phyloP scores from a whole-genome alignment of 2,888 invertebrate species.

The Drosophila tripunctata region DNA sequence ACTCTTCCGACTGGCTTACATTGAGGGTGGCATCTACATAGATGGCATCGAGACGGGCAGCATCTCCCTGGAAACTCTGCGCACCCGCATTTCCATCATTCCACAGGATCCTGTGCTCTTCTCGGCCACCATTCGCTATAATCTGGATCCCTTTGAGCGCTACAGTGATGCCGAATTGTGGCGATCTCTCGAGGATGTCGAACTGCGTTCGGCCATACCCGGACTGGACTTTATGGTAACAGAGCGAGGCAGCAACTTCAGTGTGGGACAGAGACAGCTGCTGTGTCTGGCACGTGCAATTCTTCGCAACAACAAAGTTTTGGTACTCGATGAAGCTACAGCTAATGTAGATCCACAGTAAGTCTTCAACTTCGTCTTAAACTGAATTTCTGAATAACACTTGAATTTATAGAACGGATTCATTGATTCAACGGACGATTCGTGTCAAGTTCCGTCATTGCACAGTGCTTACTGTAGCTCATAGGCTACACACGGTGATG shows the following conservation, averaged over 20 bases:
- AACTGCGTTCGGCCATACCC: constrained; percentile 85
- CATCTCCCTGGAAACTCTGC: constrained; percentile 85
- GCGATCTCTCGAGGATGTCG: constrained; percentile 83
- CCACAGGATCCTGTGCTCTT: constrained; percentile 86
- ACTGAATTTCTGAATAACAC: background rate
- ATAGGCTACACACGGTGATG: constrained; percentile 96
- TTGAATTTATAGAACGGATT: constrained; percentile 87
- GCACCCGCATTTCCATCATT: constrained; percentile 86
- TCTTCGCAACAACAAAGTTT: constrained; percentile 86
- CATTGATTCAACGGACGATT: constrained; percentile 93
- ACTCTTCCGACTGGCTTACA: constrained; percentile 90
- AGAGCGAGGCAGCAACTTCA: constrained; percentile 87
- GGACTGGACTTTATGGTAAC: constrained; percentile 86
- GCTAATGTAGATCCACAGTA: constrained; percentile 88
- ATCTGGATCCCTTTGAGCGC: constrained; percentile 87
- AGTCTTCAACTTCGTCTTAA: constrained; percentile 32
- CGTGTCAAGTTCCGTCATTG: constrained; percentile 91
- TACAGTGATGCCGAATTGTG: constrained; percentile 82
- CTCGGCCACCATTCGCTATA: constrained; percentile 87
- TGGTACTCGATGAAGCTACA: constrained; percentile 89
- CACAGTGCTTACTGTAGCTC: constrained; percentile 96
- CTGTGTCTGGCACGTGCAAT: constrained; percentile 89
- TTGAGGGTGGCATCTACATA: constrained; percentile 89
- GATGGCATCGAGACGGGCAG: constrained; percentile 87
- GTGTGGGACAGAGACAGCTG: constrained; percentile 88